Base-by-base conservation (phyloP, 2,888 invertebrate species). In the Idaea straminata region DNA sequence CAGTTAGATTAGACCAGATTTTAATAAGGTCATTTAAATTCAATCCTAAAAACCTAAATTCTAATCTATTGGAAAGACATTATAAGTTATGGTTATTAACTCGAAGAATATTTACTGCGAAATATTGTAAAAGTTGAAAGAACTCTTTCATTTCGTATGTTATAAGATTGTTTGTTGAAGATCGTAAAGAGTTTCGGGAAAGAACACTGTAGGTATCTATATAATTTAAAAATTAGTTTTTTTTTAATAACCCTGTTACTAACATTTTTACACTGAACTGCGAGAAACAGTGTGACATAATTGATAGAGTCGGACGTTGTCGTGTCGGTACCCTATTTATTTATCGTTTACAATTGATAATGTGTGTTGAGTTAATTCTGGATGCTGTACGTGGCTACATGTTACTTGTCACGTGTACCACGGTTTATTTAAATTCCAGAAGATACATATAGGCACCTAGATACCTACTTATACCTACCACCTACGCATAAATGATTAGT, bases 261-360 rank as follows among this genome's bases (percentile, higher is more conserved):
- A 25, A 13, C 47, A 47, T 47, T 4, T 47, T 47, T 7, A 13
- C 13, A 47, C 10, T 10, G 47, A 4, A 47, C 47, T 47, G 47
- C 47, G 47, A 47, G 47, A 47, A 47, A 36, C 1, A 36, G 36
- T 36, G 10, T 47, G 47, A 47, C 10, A 47, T 47, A 47, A 6
- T 47, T 47, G 47, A 10, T 47, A 47, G 47, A 47, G 47, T 47
- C 10, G 10, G 47, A 13, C 13, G 47, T 13, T 3, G 13, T 47
- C 47, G 47, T 47, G 47, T 47, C 47, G 47, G 5, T 47, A 47
- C 47, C 72, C 71, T 67, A 74, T 73, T 77, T 77, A 75, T 74
- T 80, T 82, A 82, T 83, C 79, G 71, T 73, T 72, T 72, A 73
- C 72, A 67, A 78, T 78, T 77, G 80, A 83, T 83, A 83, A 80